phyloP scores from a whole-genome alignment of 2,113 vertebrate species.

The Trachemys scripta region DNA sequence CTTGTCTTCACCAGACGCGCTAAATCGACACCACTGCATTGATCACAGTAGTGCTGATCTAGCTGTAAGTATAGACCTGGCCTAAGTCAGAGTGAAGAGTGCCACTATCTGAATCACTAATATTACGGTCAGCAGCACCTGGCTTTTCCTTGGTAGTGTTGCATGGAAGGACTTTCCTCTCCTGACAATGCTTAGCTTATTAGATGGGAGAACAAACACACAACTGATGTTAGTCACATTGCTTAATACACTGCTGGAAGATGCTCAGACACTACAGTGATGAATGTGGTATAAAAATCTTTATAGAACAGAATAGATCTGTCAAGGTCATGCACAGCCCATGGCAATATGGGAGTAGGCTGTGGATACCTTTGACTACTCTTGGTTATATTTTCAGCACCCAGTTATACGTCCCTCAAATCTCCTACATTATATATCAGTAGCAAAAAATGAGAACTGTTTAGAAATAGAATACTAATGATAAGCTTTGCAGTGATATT shows the following conservation, averaged over 20 bases:
- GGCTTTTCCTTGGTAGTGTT: not conserved
- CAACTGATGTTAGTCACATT: not conserved
- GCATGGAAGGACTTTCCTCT: not conserved
- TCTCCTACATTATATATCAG: constrained; percentile 1
- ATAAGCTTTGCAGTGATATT: not conserved
- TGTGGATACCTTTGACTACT: not conserved
- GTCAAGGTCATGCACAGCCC: not conserved
- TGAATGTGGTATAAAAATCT: not conserved
- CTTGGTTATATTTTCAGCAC: not conserved
- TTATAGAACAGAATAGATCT: not conserved
- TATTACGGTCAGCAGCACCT: not conserved
- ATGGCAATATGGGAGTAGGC: not conserved
- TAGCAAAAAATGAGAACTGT: not conserved
- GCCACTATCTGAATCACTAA: not conserved
- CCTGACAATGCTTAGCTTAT: not conserved
- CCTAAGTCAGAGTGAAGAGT: not conserved
- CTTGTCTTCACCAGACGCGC: too few species aligned
- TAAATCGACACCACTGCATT: too few species aligned
- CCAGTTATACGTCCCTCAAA: not conserved
- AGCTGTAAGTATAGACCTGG: too few species aligned
- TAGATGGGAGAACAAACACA: not conserved
- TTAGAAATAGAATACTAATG: not conserved
- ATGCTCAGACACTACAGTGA: not conserved
- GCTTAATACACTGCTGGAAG: not conserved
- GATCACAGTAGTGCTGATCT: too few species aligned